phyloP scores from a whole-genome alignment of 2,888 invertebrate genomes.

The Drosophila cyrtoloma region DNA sequence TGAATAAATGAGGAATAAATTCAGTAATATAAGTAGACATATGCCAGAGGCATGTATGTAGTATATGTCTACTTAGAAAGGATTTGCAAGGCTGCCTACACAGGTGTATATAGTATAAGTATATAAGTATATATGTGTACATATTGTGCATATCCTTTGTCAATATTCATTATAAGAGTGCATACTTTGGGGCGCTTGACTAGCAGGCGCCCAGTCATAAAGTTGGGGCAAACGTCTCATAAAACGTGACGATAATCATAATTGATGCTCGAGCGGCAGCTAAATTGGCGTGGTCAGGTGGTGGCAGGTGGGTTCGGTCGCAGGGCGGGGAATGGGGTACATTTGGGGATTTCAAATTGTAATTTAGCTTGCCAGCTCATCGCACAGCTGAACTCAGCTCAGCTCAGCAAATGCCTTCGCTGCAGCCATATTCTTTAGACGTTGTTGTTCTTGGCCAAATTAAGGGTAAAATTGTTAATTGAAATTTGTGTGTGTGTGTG shows the following conservation, averaged over 20 bases:
- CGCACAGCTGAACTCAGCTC: conserved; percentile 26
- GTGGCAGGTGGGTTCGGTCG: neutral
- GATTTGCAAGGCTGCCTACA: conserved; percentile 16
- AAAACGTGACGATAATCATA: conserved; percentile 86
- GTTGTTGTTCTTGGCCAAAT: conserved; percentile 69
- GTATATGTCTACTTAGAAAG: neutral
- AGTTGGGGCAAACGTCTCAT: conserved; percentile 85
- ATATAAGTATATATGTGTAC: conserved; percentile 8
- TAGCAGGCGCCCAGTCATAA: conserved; percentile 78
- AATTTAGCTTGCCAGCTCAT: conserved; percentile 68
- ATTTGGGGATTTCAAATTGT: conserved; percentile 63
- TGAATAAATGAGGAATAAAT: conserved; percentile 51
- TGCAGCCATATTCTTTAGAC: conserved; percentile 30
- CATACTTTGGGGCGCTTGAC: conserved; percentile 66
- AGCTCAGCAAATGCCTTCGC: conserved; percentile 13
- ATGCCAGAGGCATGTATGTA: conserved; percentile 8
- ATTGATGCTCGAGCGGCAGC: conserved; percentile 82
- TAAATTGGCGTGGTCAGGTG: conserved; percentile 57
- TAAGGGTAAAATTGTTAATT: conserved; percentile 81
- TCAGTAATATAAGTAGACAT: conserved; percentile 11
- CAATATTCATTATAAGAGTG: conserved; percentile 84
- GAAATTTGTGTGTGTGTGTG: conserved; percentile 67
- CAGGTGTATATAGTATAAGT: conserved; percentile 5
- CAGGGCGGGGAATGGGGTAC: neutral
- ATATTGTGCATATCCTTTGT: conserved; percentile 77